Percentiles rank a stretch among this genome's conserved stretches.
phyloP scores from a whole-genome alignment of 1,140 invertebrate species.

The Sitobion miscanthi region DNA sequence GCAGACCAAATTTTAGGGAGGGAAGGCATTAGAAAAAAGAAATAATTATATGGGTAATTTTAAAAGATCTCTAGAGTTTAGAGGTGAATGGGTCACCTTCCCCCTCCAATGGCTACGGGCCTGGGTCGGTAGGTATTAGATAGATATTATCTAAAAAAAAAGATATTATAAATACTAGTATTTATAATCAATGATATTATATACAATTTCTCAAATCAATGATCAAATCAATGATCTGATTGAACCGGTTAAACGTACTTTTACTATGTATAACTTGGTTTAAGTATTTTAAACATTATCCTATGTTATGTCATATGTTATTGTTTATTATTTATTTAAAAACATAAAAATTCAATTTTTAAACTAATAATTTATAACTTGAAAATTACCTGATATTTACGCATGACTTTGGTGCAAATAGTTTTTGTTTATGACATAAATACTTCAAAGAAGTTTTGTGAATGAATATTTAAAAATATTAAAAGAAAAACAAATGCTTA shows the following conservation, averaged over 20 bases:
- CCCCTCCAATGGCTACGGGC: no score
- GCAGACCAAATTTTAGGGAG: neutral
- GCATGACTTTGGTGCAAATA: neutral
- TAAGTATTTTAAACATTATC: neutral
- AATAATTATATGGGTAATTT: no score
- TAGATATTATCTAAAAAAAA: no score
- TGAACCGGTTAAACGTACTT: neutral
- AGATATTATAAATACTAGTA: no score
- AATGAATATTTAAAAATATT: neutral
- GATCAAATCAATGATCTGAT: neutral
- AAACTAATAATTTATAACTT: neutral
- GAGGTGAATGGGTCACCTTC: no score
- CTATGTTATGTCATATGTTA: neutral
- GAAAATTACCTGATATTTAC: neutral
- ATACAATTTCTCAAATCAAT: no score
- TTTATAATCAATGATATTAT: no score
- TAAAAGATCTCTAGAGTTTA: no score
- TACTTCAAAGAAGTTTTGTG: neutral
- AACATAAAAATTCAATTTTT: neutral
- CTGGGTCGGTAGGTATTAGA: no score
- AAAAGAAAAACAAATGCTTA: neutral
- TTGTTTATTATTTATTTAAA: neutral
- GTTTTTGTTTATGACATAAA: constrained; percentile 3
- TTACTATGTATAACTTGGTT: neutral
- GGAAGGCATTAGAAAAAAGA: no score